These are phyloP conservation scores for Salticus scenicus DNA, from an alignment of 2,888 invertebrate genomes.

Conservation along the genomic window DNA sequence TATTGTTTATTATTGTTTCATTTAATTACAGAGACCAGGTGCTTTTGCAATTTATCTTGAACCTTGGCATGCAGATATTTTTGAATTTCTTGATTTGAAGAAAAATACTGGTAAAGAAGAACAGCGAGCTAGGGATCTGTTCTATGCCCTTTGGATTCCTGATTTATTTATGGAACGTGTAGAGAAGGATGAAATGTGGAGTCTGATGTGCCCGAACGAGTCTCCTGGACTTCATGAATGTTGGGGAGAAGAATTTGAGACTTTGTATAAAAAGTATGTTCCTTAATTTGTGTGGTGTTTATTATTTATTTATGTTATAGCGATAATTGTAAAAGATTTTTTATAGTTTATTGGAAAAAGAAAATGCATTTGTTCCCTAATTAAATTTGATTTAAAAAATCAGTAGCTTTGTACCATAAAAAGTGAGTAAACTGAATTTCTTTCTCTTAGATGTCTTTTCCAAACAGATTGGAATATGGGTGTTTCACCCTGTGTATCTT, in stretches of 20 bases:
- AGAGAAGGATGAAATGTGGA: conserved; percentile 89
- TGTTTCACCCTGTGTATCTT: too few species aligned
- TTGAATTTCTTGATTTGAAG: conserved; percentile 94
- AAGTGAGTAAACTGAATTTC: too few species aligned
- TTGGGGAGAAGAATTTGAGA: conserved; percentile 96
- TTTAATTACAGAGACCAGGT: conserved; percentile 86
- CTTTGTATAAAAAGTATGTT: conserved; percentile 84
- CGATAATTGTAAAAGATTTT: too few species aligned
- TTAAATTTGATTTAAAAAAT: too few species aligned
- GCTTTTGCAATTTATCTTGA: conserved; percentile 98
- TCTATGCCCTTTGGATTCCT: conserved; percentile 98
- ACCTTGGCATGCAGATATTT: conserved; percentile 98
- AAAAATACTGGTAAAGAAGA: conserved; percentile 98
- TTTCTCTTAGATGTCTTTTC: too few species aligned
- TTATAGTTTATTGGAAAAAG: too few species aligned
- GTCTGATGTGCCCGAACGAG: conserved; percentile 96
- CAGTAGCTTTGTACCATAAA: too few species aligned
- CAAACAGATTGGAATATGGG: too few species aligned
- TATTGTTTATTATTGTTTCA: too few species aligned
- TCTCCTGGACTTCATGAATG: conserved; percentile 92
- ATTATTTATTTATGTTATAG: too few species aligned
- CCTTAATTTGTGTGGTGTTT: too few species aligned
- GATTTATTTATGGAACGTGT: conserved; percentile 98
- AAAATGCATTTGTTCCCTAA: too few species aligned
- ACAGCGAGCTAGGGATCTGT: conserved; percentile 93